Evolutionary conservation across 2,113 vertebrate genomes (phyloP), one percentile per base, ranked within the genome.

Genomic region (Xiphophorus couchianus): DNA sequence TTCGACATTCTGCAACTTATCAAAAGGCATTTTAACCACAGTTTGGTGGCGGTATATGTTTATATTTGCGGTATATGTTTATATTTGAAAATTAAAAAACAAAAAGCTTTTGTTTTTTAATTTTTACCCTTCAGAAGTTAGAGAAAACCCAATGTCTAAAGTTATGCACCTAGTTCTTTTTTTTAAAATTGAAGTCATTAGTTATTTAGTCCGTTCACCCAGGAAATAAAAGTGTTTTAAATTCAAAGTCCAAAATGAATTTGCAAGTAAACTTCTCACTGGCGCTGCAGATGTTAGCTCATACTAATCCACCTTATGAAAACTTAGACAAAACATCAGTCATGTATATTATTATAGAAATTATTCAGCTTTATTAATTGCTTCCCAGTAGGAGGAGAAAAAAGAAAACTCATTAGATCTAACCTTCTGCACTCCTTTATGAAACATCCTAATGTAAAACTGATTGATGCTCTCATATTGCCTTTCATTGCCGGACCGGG

Each of bases 381-480:
- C 71, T 74, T 74, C 83, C 69, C 76, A 76, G 61, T 17, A 70
- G 69, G 13, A 68, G 69, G 10, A 62, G 60, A 58, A 27, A 33
- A 80, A 71, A 42, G 3, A 42, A 42, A 13, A 60, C 54, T 78
- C 69, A 54, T 42, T 17, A 27, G 64, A 61, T 63, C 82, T 54
- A 78, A 89, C 80, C 67, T 58, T 39, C 66, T 80, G 60, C 70
- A 44, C 63, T 80, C 66, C 54, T 75, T 54, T 75, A 33, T 66
- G 29, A 74, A 77, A 69, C 63, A 66, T 76, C 63, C 66, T 62
- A 65, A 68, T 66, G 77, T 31, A 29, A 67, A 74, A 30, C 61
- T 78, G 67, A 76, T 58, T 78, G 71, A 72, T 80, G 76, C 37
- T 65, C 27, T 86, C 69, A 71, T 62, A 76, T 73, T 72, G 12